A percentile compares a stretch with the other conserved stretches of the same genome.
phyloP scores from a whole-genome alignment of 2,113 vertebrate genomes.

The Psephotus haematonotus region DNA sequence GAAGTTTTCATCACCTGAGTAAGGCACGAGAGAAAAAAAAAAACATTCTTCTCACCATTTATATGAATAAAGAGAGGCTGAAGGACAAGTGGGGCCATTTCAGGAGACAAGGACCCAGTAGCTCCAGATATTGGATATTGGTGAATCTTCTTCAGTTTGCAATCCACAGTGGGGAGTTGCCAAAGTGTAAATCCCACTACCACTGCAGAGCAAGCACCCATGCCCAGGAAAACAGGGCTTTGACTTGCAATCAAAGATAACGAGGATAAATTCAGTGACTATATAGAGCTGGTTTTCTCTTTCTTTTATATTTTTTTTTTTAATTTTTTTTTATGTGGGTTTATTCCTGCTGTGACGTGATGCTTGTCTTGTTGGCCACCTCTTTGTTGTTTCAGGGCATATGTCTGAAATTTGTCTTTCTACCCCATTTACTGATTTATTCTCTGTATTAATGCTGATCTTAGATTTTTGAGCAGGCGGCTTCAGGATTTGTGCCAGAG shows the following conservation, averaged over 20 bases:
- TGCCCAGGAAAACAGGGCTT: neutral
- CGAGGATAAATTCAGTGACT: neutral
- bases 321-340: neutral
- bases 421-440: fast-evolving
- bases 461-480: neutral
- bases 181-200: too few relatives aligned
- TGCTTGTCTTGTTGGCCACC: neutral
- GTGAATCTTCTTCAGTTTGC: neutral
- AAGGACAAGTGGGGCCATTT: neutral
- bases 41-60: neutral
- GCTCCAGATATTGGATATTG: neutral
- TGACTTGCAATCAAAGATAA: neutral
- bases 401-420: neutral
- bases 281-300: neutral
- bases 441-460: neutral
- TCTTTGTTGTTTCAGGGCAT: neutral
- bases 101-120: neutral
- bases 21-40: neutral
- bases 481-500: neutral
- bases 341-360: neutral
- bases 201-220: fast-evolving
- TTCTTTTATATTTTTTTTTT: neutral
- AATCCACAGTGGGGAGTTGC: fast-evolving
- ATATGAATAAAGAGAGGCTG: neutral
- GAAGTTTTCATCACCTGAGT: neutral